Conservation (phyloP, 2,888 invertebrate species). For the Cylloceria caligata region DNA sequence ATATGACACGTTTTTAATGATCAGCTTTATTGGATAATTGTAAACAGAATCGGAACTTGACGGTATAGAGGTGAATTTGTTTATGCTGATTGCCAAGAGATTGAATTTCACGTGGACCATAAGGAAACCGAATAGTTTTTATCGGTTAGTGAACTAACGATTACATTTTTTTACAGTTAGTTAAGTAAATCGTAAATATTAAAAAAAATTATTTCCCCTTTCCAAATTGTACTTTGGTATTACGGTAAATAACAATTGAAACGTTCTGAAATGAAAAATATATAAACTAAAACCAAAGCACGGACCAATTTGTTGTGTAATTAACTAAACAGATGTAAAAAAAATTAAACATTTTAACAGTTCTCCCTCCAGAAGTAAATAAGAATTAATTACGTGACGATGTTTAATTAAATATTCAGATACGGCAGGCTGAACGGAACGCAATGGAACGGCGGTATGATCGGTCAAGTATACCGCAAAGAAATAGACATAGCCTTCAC, state of each 20-base stretch:
- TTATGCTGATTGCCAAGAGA: slow-evolving; percentile 76
- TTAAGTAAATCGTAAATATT: too few relatives aligned
- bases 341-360: too few relatives aligned
- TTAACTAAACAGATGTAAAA: too few relatives aligned
- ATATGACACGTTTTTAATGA: not conserved
- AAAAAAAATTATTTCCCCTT: too few relatives aligned
- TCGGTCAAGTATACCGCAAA: slow-evolving; percentile 72
- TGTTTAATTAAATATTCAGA: slow-evolving; percentile 61
- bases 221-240: too few relatives aligned
- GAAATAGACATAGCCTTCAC: slow-evolving; percentile 80
- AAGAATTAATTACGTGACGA: too few relatives aligned
- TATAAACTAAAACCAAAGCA: too few relatives aligned
- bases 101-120: slow-evolving; percentile 79
- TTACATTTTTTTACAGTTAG: too few relatives aligned
- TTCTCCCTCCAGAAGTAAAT: too few relatives aligned
- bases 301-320: too few relatives aligned
- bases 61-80: slow-evolving; percentile 78
- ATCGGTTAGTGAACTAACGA: slow-evolving; percentile 69
- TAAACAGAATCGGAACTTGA: slow-evolving; percentile 75
- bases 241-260: too few relatives aligned
- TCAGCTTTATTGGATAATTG: slow-evolving; percentile 17
- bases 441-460: slow-evolving; percentile 77
- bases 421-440: slow-evolving; percentile 75
- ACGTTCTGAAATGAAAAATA: too few relatives aligned
- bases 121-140: slow-evolving; percentile 71